Evolutionary conservation across 2,797 vertebrate species (phyloP).

Genomic region (Falco columbarius): DNA sequence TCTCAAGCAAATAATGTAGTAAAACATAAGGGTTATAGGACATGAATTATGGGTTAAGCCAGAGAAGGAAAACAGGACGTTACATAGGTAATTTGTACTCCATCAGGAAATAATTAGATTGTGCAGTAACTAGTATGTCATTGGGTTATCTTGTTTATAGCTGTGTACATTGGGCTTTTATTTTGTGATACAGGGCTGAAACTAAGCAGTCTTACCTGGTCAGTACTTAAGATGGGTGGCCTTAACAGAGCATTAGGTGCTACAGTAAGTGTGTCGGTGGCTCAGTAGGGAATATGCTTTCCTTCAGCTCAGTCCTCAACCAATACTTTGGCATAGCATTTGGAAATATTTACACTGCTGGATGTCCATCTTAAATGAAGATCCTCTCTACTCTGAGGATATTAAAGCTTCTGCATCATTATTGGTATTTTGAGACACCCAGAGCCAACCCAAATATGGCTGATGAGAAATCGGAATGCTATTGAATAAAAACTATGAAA

Average conservation of each 20-base stretch:
- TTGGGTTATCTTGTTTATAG: constrained; percentile 64
- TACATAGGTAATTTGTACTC: not conserved
- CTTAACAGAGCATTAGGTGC: constrained; percentile 59
- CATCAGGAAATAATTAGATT: not conserved
- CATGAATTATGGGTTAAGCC: not conserved
- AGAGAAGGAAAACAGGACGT: not conserved
- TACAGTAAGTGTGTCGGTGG: constrained; percentile 54
- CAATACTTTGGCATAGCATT: constrained; percentile 6
- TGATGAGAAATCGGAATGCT: not conserved
- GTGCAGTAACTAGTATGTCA: constrained; percentile 39
- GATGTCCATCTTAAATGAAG: constrained; percentile 35
- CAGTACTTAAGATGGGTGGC: constrained; percentile 56
- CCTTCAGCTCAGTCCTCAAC: not conserved
- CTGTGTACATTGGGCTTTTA: constrained; percentile 62
- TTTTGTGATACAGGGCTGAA: constrained; percentile 54
- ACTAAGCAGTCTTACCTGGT: constrained; percentile 64
- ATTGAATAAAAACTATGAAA: not conserved
- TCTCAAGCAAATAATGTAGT: not conserved
- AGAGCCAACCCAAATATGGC: not conserved
- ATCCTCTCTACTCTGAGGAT: constrained; percentile 68
- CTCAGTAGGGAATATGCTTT: constrained; percentile 5
- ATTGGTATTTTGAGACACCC: not conserved
- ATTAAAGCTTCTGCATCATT: constrained; percentile 57
- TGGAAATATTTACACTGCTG: constrained; percentile 25
- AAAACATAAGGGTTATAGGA: not conserved